Evolutionary conservation across 2,113 vertebrate genomes (phyloP).

Genomic region (Corythornis vintsioides): DNA sequence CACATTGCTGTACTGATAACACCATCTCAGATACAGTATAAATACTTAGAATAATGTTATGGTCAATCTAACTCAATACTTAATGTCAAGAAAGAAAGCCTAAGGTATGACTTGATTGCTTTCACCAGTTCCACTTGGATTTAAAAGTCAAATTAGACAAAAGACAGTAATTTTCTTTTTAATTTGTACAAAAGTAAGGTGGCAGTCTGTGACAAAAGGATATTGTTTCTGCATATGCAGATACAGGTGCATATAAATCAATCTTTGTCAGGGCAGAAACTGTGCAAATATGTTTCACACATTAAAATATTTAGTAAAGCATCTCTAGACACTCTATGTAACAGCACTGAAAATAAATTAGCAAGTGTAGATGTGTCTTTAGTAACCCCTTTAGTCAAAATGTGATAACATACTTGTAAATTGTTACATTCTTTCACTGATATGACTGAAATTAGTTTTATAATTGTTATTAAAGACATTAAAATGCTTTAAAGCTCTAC

Average conservation of each 20-base stretch:
- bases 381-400: not conserved
- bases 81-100: not conserved
- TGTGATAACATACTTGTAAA: slow-evolving; percentile 34
- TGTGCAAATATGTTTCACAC: not conserved
- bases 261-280: not conserved
- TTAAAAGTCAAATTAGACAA: slow-evolving; percentile 22
- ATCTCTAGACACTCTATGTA: slow-evolving; percentile 11
- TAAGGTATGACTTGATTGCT: not conserved
- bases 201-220: not conserved
- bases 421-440: slow-evolving; percentile 29
- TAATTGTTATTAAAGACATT: slow-evolving; percentile 30
- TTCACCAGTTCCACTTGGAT: not conserved
- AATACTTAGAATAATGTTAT: not conserved
- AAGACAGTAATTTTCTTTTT: not conserved
- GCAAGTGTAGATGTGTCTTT: not conserved
- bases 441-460: slow-evolving; percentile 44
- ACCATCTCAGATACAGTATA: not conserved
- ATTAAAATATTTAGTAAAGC: slow-evolving; percentile 57
- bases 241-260: slow-evolving; percentile 23
- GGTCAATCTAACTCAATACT: not conserved
- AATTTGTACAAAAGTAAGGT: not conserved
- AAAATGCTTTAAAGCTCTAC: slow-evolving; percentile 25
- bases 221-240: not conserved
- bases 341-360: slow-evolving; percentile 44
- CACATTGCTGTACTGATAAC: not conserved